Conservation (phyloP, 2,113 vertebrate genomes). For the Leucoraja erinaceus region DNA sequence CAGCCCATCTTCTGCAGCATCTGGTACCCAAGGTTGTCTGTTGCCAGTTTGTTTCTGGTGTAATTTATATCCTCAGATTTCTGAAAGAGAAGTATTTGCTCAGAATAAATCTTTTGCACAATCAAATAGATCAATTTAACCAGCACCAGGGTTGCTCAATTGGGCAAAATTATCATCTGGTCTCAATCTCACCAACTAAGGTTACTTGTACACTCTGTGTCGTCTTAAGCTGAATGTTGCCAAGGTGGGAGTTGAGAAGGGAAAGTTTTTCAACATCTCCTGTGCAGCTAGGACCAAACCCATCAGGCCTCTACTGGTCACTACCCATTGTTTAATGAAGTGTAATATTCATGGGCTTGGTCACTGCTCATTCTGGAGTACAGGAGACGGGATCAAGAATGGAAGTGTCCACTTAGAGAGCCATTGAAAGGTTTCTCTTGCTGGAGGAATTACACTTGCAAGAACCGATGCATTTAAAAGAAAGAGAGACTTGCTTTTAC, state of each 20-base stretch:
- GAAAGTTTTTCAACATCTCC: background rate
- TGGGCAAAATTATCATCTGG: background rate
- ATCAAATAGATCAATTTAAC: background rate
- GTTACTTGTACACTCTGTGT: background rate
- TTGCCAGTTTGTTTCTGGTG: conserved; percentile 59
- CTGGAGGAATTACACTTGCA: background rate
- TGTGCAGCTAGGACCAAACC: background rate
- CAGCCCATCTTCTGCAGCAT: conserved; percentile 99
- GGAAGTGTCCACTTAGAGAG: background rate
- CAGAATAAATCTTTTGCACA: background rate
- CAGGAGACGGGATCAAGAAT: background rate
- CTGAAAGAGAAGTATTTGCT: background rate
- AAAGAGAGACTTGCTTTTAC: background rate
- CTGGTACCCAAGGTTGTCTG: conserved; percentile 94
- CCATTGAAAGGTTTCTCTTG: background rate
- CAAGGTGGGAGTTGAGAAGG: background rate
- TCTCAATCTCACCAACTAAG: background rate
- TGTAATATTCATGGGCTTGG: background rate
- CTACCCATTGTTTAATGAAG: too few relatives aligned
- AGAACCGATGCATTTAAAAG: background rate
- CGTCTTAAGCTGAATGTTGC: background rate
- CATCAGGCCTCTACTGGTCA: background rate
- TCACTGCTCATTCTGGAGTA: background rate
- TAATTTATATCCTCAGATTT: conserved; percentile 32
- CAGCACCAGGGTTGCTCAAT: background rate